Conservation (phyloP, 2,113 vertebrate genomes). For the Halcyon senegalensis region DNA sequence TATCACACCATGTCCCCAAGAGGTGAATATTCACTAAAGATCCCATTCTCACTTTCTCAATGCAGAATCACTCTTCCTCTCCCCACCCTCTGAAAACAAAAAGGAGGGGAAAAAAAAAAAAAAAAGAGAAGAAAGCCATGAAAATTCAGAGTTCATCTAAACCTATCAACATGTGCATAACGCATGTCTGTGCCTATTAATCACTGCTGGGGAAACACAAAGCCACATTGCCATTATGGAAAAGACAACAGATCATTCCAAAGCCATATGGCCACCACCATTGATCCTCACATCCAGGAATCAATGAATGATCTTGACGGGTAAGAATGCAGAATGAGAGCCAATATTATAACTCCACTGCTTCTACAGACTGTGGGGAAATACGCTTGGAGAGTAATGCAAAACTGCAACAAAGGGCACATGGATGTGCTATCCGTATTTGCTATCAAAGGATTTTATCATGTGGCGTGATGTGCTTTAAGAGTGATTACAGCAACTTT, state of each 20-base stretch:
- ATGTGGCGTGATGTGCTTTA: background rate
- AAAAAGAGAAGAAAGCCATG: constrained; percentile 4
- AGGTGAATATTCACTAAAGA: background rate
- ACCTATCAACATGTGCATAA: constrained; percentile 66
- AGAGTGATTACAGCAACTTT: constrained; percentile 37
- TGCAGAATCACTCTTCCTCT: background rate
- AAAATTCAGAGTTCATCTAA: constrained; percentile 56
- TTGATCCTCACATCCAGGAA: constrained; percentile 53
- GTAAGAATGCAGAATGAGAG: constrained; percentile 56
- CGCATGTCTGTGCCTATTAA: constrained; percentile 65
- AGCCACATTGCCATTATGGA: constrained; percentile 58
- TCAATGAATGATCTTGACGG: constrained; percentile 65
- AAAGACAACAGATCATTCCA: constrained; percentile 68
- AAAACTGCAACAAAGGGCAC: constrained; percentile 50
- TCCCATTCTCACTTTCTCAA: background rate
- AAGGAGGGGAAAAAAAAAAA: background rate
- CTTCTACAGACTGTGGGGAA: constrained; percentile 17
- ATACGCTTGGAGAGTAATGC: constrained; percentile 16
- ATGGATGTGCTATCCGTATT: background rate
- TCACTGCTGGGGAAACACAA: constrained; percentile 62
- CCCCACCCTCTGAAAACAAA: background rate
- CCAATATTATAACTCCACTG: constrained; percentile 34
- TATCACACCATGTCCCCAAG: background rate
- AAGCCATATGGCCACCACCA: constrained; percentile 65
- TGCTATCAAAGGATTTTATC: constrained; percentile 28